Base-by-base conservation (phyloP, 2,113 vertebrate species). In the Sporophila hypoxantha region DNA sequence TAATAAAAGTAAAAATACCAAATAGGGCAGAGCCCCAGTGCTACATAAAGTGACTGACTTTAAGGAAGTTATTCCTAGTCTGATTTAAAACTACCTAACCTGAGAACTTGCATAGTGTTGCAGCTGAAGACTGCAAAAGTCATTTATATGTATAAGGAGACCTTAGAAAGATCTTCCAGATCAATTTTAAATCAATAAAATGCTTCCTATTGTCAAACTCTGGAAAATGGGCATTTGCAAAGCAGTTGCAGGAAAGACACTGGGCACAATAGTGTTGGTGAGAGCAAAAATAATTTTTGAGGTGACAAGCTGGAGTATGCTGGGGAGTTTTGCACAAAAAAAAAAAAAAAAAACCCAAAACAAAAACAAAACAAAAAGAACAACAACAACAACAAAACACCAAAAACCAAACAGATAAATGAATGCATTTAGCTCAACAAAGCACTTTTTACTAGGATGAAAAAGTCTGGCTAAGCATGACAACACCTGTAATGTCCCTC, bases 1-100 rank as follows among this genome's bases (percentile, higher is more conserved):
- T 75, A 82, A 94, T 85, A 91, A 92, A 95, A 88, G 61, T 80
- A 66, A 86, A 95, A 93, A 94, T 47, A 74, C 30, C 44, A 92
- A 80, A 79, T 21, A 65, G 37, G 46, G 42, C 36, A 88, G 37
- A 74, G n/a, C 56, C 85, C 56, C 34, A 56, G 59, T 71, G 47
- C 50, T 53, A 23, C 21, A 22, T 55, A 22, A 92, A 89, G 46
- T 39, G n/a, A 52, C 68, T 73, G 55, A 47, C 47, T 88, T 91
- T 67, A 62, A 74, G 82, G 16, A 91, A 89, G 52, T 77, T 89
- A 39, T 60, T 69, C 66, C 68, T 73, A 70, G 52, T 29, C 55
- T 62, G 46, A 64, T 73, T 90, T 90, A 37, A 69, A 81, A 60
- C 49, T 25, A 10, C 50, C 49, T 55, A 76, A 81, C 39, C 59